Conservation (phyloP, 2,888 invertebrate species). For the Macroteleia sp. region DNA sequence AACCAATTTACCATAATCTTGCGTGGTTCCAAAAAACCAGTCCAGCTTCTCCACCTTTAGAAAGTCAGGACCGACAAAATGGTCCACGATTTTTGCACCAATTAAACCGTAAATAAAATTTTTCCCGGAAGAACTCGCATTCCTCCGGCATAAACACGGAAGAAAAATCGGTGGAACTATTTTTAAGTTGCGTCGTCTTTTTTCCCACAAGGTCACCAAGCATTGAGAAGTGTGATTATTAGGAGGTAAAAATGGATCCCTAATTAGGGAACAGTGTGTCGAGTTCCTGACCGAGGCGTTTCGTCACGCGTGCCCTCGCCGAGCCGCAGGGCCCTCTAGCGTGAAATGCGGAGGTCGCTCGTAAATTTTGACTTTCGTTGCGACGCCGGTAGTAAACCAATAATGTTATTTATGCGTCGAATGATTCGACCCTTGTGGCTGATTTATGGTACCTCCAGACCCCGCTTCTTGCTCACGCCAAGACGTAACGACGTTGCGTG, state of each 20-base stretch:
- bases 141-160: neutral
- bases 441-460: slow-evolving; percentile 73
- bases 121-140: slow-evolving; percentile 12
- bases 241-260: slow-evolving; percentile 43
- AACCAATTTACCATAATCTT: neutral
- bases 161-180: slow-evolving; percentile 6
- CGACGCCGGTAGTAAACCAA: slow-evolving; percentile 77
- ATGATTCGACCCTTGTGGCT: slow-evolving; percentile 77
- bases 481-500: slow-evolving; percentile 69
- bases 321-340: slow-evolving; percentile 42
- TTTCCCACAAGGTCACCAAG: slow-evolving; percentile 4
- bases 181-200: neutral
- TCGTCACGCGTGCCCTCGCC: slow-evolving; percentile 61
- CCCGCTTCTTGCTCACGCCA: slow-evolving; percentile 71
- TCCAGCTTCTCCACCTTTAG: neutral
- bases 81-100: neutral
- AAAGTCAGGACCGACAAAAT: neutral
- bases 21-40: neutral
- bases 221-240: slow-evolving; percentile 25
- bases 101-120: slow-evolving; percentile 2
- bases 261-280: slow-evolving; percentile 49
- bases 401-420: slow-evolving; percentile 81
- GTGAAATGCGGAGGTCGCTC: slow-evolving; percentile 56
- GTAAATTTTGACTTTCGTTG: slow-evolving; percentile 62
- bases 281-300: slow-evolving; percentile 36